Evolutionary conservation across 2,113 vertebrate species (phyloP).

Genomic region (Sander vitreus): DNA sequence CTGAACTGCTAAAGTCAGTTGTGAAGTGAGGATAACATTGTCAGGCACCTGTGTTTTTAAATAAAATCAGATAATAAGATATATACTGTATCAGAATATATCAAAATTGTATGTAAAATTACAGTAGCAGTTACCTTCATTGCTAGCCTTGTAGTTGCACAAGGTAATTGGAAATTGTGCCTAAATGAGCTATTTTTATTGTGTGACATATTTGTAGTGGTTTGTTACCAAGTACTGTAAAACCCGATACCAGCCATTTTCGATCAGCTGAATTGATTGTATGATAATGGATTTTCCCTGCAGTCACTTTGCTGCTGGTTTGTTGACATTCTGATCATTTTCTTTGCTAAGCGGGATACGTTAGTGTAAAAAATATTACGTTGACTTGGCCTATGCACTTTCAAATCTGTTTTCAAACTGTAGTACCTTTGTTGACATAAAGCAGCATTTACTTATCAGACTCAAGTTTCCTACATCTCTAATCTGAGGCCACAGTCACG

Average conservation of each 20-base stretch:
- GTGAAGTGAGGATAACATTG: too few relatives aligned
- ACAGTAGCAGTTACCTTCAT: neutral
- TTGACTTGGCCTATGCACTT: neutral
- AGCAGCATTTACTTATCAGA: neutral
- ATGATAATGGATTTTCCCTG: neutral
- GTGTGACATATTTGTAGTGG: neutral
- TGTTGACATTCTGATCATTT: neutral
- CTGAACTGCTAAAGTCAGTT: too few relatives aligned
- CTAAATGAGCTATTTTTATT: neutral
- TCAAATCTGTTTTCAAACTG: neutral
- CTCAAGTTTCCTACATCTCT: neutral
- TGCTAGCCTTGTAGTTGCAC: neutral
- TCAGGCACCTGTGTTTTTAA: too few relatives aligned
- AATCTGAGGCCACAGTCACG: constrained; percentile 3
- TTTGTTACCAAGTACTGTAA: neutral
- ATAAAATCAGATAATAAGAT: too few relatives aligned
- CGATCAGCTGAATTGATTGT: neutral
- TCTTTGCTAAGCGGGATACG: neutral
- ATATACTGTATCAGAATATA: too few relatives aligned
- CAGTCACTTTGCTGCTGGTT: neutral
- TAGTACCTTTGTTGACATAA: neutral
- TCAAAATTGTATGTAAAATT: too few relatives aligned
- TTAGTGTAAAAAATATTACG: neutral
- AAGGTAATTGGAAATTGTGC: neutral
- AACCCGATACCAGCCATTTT: neutral